These are phyloP conservation scores for Halcyon senegalensis DNA, from an alignment of 2,113 vertebrate species.

Conservation along the genomic window DNA sequence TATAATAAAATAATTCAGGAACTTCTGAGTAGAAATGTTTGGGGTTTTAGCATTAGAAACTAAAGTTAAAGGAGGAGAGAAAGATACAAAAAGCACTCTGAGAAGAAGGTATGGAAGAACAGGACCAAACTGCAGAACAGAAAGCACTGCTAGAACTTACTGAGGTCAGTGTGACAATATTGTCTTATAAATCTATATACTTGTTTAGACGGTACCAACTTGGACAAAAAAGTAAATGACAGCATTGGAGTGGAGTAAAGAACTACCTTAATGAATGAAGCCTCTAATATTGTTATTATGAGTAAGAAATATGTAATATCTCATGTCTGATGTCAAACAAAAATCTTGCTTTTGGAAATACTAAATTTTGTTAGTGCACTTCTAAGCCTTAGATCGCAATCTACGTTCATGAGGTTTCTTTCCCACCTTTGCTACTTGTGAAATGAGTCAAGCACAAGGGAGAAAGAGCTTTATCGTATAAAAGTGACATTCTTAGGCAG, in stretches of 20 bases:
- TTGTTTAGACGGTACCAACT: background rate
- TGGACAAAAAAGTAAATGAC: background rate
- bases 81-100: background rate
- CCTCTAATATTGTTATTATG: background rate
- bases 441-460: background rate
- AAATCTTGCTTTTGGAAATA: background rate
- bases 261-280: background rate
- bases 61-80: background rate
- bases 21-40: background rate
- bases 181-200: background rate
- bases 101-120: background rate
- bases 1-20: background rate
- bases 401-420: background rate
- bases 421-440: background rate
- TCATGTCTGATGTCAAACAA: background rate
- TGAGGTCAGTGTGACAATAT: background rate
- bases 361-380: background rate
- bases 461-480: background rate
- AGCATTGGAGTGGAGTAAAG: background rate
- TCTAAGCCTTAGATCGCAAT: background rate
- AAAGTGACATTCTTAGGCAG: background rate
- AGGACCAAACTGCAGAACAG: background rate
- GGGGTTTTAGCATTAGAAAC: background rate
- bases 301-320: background rate
- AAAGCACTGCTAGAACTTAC: background rate